phyloP scores from a whole-genome alignment of 2,797 vertebrate genomes.

The Tympanoctomys barrerae region DNA sequence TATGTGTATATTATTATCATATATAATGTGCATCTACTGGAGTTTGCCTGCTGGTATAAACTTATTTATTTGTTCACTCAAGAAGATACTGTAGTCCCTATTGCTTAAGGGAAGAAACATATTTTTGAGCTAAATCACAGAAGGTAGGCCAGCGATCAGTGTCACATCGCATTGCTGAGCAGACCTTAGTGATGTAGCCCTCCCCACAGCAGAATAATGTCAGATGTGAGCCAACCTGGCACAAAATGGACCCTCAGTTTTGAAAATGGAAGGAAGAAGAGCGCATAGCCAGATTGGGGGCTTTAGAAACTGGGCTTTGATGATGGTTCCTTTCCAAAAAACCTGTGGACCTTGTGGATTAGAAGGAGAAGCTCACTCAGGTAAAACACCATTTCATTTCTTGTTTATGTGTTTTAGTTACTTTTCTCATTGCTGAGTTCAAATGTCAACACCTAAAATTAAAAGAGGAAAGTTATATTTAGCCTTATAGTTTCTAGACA shows the following conservation, averaged over 20 bases:
- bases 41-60: neutral
- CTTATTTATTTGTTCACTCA: neutral
- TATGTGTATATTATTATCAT: neutral
- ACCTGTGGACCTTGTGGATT: neutral
- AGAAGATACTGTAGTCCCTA: neutral
- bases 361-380: neutral
- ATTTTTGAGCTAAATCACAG: neutral
- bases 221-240: neutral
- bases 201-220: neutral
- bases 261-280: neutral
- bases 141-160: neutral
- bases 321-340: conserved; percentile 1
- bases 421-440: neutral
- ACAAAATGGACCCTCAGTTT: neutral
- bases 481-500: neutral
- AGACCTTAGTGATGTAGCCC: neutral
- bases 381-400: neutral
- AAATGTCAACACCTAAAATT: neutral
- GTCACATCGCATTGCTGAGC: neutral
- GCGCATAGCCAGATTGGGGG: neutral
- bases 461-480: neutral
- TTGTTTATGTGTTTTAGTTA: neutral
- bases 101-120: neutral
- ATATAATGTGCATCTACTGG: neutral
- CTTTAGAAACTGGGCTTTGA: neutral